phyloP scores from a whole-genome alignment of 1,140 invertebrate genomes.

The Neotoxoptera formosana region DNA sequence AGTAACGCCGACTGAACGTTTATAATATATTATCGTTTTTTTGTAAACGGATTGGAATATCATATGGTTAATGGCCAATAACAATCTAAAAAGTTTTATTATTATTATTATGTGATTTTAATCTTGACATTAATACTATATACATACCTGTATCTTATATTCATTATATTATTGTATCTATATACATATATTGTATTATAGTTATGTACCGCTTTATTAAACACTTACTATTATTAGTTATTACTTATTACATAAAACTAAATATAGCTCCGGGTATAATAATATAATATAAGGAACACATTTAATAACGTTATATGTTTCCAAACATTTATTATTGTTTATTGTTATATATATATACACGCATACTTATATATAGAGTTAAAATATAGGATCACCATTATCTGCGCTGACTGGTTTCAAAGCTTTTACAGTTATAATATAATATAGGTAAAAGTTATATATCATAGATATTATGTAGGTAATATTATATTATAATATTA shows the following conservation, averaged over 20 bases:
- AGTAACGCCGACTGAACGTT: background rate
- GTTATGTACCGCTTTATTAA: slow-evolving; percentile 22
- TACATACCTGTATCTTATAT: background rate
- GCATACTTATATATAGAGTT: background rate
- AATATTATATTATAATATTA: background rate
- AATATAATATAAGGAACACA: background rate
- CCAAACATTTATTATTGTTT: background rate
- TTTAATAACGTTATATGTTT: background rate
- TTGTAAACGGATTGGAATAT: background rate
- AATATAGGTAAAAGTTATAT: background rate
- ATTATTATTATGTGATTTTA: background rate
- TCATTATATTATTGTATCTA: background rate
- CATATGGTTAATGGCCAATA: slow-evolving; percentile 2
- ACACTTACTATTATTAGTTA: background rate
- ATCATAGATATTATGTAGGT: background rate
- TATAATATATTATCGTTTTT: background rate
- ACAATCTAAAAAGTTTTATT: slow-evolving; percentile 5
- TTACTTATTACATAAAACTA: background rate
- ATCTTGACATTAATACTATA: background rate
- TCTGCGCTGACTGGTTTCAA: background rate
- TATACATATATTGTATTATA: background rate
- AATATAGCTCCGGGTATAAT: background rate
- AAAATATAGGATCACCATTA: background rate
- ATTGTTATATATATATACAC: background rate
- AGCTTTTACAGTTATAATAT: background rate